These are phyloP conservation scores for Brachyopa scutellaris DNA, from an alignment of 2,888 invertebrate species.

Conservation along the genomic window DNA sequence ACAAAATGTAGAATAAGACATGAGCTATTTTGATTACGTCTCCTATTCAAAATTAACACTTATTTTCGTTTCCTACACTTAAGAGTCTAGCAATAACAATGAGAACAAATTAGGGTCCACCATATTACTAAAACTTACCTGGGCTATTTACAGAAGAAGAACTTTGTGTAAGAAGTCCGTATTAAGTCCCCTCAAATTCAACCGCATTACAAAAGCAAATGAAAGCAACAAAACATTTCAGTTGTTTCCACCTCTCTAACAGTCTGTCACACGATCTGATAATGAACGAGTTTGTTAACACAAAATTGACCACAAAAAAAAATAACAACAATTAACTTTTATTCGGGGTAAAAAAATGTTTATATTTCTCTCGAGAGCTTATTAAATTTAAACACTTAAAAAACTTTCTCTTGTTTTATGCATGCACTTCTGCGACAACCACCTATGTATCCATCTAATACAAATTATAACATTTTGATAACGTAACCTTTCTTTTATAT, in stretches of 20 bases:
- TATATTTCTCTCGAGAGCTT: neutral
- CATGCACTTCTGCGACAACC: neutral
- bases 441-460: constrained; percentile 23
- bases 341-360: too few relatives aligned
- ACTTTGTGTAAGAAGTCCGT: neutral
- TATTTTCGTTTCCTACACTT: too few relatives aligned
- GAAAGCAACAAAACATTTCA: neutral
- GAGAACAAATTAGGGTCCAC: too few relatives aligned
- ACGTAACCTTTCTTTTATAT: neutral
- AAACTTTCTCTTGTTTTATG: constrained; percentile 23
- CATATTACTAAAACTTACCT: too few relatives aligned
- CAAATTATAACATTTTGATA: neutral
- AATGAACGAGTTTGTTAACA: constrained; percentile 33
- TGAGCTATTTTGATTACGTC: too few relatives aligned
- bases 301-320: neutral
- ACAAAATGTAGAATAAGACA: too few relatives aligned
- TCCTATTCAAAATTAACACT: too few relatives aligned
- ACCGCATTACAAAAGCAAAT: constrained; percentile 4
- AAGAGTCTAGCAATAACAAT: too few relatives aligned
- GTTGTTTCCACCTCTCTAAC: neutral
- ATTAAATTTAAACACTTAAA: constrained; percentile 22
- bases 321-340: too few relatives aligned
- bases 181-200: neutral
- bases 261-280: constrained; percentile 1
- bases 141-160: too few relatives aligned